Percentiles rank a stretch among this genome's conserved stretches.
Evolutionary conservation across 2,797 vertebrate genomes (phyloP).

Genomic region (Neosilurus hyrtlii): DNA sequence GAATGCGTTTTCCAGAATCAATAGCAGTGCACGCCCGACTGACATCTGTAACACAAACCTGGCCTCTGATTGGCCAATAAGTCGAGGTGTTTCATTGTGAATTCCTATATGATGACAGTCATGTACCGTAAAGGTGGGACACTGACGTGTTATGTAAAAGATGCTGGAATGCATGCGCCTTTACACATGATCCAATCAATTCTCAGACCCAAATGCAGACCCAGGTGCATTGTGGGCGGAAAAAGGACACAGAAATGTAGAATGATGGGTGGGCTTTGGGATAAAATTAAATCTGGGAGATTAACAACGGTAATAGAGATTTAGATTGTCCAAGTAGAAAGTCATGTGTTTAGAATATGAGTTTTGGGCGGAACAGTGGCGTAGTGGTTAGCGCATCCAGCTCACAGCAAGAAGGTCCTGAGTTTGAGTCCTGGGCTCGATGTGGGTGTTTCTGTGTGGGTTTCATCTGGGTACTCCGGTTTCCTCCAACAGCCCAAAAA

Average conservation of each 20-base stretch:
- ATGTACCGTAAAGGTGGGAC: not conserved
- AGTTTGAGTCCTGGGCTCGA: no score
- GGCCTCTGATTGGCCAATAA: conserved; percentile 41
- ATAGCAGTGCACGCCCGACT: conserved; percentile 22
- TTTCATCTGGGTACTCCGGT: no score
- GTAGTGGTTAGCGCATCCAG: no score
- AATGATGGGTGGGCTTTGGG: not conserved
- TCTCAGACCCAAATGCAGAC: not conserved
- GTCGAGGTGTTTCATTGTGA: conserved; percentile 37
- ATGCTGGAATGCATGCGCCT: not conserved
- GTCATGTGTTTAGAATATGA: not conserved
- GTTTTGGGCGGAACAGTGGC: no score
- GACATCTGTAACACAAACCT: conserved; percentile 13
- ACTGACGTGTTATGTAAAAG: not conserved
- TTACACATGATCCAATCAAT: not conserved
- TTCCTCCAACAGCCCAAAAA: no score
- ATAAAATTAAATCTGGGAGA: not conserved
- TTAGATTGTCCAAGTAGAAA: no score
- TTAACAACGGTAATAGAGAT: not conserved
- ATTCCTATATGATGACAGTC: not conserved
- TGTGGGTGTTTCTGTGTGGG: no score
- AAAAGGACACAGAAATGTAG: not conserved
- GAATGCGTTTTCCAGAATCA: conserved; percentile 40
- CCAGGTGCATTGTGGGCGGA: conserved; percentile 4
- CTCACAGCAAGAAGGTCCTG: no score